A percentile compares a stretch with the other conserved stretches of the same genome.
These are phyloP conservation scores for Heterodera schachtii DNA, from an alignment of 1,140 invertebrate genomes.

Conservation along the genomic window DNA sequence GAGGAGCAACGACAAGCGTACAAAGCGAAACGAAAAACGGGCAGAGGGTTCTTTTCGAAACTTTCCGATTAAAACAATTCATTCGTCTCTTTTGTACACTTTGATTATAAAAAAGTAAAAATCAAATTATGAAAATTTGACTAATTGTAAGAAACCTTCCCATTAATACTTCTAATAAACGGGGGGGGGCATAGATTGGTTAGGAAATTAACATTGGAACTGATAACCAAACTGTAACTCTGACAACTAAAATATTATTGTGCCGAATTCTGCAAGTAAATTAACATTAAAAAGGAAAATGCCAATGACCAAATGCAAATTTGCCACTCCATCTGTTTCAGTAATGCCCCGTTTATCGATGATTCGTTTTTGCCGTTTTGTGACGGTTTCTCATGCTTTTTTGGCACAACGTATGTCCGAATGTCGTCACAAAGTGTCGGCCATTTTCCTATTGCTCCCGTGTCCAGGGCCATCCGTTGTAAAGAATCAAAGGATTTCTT, in stretches of 20 bases:
- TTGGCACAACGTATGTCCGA: constrained; percentile 59
- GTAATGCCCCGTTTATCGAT: background rate
- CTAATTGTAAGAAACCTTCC: too few species aligned
- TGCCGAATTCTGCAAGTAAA: too few species aligned
- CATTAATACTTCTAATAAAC: too few species aligned
- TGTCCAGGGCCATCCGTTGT: constrained; percentile 61
- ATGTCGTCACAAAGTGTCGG: constrained; percentile 59
- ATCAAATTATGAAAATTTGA: too few species aligned
- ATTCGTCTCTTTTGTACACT: background rate
- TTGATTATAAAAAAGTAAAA: too few species aligned
- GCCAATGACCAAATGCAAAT: background rate
- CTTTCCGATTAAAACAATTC: background rate
- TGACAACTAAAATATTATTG: too few species aligned
- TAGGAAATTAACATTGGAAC: too few species aligned
- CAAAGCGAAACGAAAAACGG: constrained; percentile 7
- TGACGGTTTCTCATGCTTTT: constrained; percentile 29
- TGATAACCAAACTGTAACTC: too few species aligned
- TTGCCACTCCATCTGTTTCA: background rate
- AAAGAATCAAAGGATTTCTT: constrained; percentile 57
- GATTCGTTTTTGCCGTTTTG: constrained; percentile 3
- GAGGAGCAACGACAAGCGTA: constrained; percentile 12
- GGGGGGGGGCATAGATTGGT: too few species aligned
- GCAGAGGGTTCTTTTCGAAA: background rate
- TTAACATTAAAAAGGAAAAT: background rate
- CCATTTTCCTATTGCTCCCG: constrained; percentile 63